These are phyloP conservation scores for Eudorcas thomsonii DNA, from an alignment of 2,113 vertebrate species.

Conservation along the genomic window DNA sequence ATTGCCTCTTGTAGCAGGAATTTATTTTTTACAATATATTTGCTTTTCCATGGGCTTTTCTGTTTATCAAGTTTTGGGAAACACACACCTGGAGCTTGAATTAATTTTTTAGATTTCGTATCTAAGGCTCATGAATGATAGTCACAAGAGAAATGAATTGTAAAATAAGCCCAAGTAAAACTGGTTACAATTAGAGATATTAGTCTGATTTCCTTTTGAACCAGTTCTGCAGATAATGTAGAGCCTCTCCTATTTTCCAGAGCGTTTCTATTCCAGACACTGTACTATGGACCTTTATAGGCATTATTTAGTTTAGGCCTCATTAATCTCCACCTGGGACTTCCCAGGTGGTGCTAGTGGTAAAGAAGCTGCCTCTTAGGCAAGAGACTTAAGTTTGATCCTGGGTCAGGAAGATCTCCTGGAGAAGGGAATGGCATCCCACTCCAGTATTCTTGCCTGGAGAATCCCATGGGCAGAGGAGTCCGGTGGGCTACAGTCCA, in stretches of 20 bases:
- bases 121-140: neutral
- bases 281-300: no score
- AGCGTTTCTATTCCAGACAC: no score
- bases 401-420: neutral
- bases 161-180: no score
- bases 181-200: no score
- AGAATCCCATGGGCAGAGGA: neutral
- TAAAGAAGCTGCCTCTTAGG: no score
- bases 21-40: neutral
- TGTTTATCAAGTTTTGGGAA: constrained; percentile 2
- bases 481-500: neutral
- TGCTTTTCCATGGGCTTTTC: neutral
- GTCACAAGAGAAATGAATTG: neutral
- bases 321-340: no score
- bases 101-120: constrained; percentile 28
- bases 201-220: no score
- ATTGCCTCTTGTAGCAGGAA: neutral
- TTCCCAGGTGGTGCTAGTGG: no score
- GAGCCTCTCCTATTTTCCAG: no score
- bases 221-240: no score
- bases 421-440: neutral
- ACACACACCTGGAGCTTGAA: neutral
- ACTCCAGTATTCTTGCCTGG: neutral
- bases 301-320: no score
- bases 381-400: no score